phyloP scores from a whole-genome alignment of 2,888 invertebrate species.

The Xylota sylvarum region DNA sequence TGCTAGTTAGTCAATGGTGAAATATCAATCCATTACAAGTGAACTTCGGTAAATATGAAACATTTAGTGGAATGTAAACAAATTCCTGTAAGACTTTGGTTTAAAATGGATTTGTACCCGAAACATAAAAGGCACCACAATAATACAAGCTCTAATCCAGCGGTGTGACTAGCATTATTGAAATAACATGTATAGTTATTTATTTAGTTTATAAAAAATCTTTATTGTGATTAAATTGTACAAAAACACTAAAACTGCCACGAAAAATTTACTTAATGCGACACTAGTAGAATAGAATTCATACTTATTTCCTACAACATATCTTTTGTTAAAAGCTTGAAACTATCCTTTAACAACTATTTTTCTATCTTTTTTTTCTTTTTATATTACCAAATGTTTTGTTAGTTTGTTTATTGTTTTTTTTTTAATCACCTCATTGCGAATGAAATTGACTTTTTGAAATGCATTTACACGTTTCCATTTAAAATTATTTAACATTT shows the following conservation, averaged over 20 bases:
- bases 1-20: not conserved
- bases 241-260: conserved; percentile 3
- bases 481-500: conserved; percentile 25
- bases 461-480: conserved; percentile 55
- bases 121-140: not conserved
- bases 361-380: conserved; percentile 3
- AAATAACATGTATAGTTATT: not conserved
- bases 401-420: conserved; percentile 14
- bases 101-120: not conserved
- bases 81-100: not conserved
- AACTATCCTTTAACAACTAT: conserved; percentile 1
- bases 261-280: conserved; percentile 6
- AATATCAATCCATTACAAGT: not conserved
- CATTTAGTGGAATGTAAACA: no score
- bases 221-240: not conserved
- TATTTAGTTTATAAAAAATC: conserved; percentile 1
- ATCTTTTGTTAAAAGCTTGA: conserved; percentile 22
- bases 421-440: conserved; percentile 58
- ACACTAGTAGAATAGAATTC: conserved; percentile 27
- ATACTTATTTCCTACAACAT: conserved; percentile 6
- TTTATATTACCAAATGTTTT: conserved; percentile 8
- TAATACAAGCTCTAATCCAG: not conserved
- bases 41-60: not conserved
- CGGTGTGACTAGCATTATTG: not conserved
- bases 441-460: conserved; percentile 62